Conservation (phyloP, 2,888 invertebrate species). For the Pristionchus japonicus region DNA sequence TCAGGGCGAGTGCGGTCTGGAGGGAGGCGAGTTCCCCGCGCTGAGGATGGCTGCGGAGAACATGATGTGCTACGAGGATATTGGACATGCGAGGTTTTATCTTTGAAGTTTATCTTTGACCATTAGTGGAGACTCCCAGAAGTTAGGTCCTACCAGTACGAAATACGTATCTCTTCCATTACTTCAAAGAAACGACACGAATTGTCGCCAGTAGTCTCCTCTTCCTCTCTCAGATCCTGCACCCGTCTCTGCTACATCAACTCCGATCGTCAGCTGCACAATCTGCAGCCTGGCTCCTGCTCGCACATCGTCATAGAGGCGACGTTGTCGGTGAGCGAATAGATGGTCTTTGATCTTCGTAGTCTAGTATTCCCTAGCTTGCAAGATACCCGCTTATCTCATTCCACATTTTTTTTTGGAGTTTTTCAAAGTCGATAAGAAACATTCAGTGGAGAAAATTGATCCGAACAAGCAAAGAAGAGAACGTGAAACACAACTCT, state of each 20-base stretch:
- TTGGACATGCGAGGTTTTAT: neutral
- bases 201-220: neutral
- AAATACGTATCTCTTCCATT: too few relatives aligned
- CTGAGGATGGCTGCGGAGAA: neutral
- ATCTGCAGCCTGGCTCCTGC: constrained; percentile 5
- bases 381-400: too few relatives aligned
- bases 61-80: neutral
- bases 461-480: too few relatives aligned
- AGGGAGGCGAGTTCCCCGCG: constrained; percentile 18
- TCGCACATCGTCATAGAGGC: constrained; percentile 44
- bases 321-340: neutral
- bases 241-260: constrained; percentile 37
- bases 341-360: neutral
- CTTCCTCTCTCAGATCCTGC: neutral
- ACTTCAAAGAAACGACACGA: too few relatives aligned
- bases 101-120: neutral
- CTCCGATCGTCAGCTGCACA: neutral
- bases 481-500: too few relatives aligned
- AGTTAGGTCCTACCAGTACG: too few relatives aligned
- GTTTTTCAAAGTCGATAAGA: too few relatives aligned
- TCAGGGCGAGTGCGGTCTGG: neutral
- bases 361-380: too few relatives aligned
- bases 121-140: too few relatives aligned
- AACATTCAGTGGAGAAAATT: too few relatives aligned
- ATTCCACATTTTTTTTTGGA: too few relatives aligned